Conservation (phyloP, 1,140 invertebrate species). For the Ditylenchus dipsaci region DNA sequence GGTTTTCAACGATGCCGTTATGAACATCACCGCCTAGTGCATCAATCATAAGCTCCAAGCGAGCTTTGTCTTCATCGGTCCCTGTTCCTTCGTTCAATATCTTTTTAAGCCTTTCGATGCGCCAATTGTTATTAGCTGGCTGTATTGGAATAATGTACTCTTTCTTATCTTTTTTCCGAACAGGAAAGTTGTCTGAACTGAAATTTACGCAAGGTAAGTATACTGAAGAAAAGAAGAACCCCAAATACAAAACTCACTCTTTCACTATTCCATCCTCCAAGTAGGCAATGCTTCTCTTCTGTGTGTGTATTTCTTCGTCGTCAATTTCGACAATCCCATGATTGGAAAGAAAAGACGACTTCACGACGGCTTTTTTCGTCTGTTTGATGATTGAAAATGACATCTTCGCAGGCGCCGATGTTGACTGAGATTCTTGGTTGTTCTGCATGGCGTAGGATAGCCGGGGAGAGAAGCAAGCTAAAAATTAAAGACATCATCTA, state of each 20-base stretch:
- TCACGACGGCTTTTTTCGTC: background rate
- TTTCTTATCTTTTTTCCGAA: conserved; percentile 13
- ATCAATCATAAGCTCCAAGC: conserved; percentile 15
- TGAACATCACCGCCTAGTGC: conserved; percentile 1
- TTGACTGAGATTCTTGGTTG: background rate
- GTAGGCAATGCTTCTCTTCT: conserved; percentile 1
- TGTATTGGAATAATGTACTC: conserved; percentile 4
- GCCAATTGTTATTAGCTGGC: conserved; percentile 8
- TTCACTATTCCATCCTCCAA: conserved; percentile 5
- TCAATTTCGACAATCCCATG: background rate
- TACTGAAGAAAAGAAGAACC: background rate
- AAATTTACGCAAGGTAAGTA: background rate
- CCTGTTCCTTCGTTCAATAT: conserved; percentile 2
- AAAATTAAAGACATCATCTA: background rate
- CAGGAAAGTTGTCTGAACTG: conserved; percentile 7
- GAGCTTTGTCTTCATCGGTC: conserved; percentile 16
- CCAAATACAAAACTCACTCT: conserved; percentile 1
- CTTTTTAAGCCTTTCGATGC: conserved; percentile 14
- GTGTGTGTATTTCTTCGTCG: background rate
- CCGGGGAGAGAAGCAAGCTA: background rate
- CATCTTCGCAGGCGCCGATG: background rate
- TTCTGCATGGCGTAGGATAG: background rate
- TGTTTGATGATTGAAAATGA: background rate
- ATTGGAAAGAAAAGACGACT: background rate
- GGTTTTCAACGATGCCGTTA: background rate